Conservation (phyloP, 2,113 vertebrate species). For the Apistogramma diplotaenia region DNA sequence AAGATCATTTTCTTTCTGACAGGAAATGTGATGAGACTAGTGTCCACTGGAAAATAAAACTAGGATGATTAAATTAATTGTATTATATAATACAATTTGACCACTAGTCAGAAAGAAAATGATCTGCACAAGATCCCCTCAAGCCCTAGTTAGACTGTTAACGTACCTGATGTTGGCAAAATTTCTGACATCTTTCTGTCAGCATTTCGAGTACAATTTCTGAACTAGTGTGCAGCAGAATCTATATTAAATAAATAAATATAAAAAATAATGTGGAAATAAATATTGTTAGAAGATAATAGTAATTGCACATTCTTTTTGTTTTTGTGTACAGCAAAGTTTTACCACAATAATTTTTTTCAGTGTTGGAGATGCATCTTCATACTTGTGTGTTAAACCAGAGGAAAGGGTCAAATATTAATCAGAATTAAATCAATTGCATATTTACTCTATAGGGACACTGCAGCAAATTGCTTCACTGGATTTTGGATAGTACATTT, state of each 20-base stretch:
- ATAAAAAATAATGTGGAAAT: neutral
- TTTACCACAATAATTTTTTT: neutral
- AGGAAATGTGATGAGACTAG: too few species aligned
- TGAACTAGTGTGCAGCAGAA: neutral
- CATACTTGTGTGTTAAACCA: neutral
- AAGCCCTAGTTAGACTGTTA: neutral
- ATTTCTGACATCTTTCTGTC: neutral
- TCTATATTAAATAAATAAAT: neutral
- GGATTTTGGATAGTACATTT: neutral
- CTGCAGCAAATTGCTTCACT: neutral
- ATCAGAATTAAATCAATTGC: neutral
- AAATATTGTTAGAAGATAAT: neutral
- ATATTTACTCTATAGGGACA: neutral
- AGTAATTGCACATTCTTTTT: neutral
- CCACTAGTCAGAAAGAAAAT: too few species aligned
- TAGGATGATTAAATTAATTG: too few species aligned
- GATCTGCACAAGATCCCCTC: too few species aligned
- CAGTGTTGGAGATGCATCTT: neutral
- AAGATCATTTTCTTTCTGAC: neutral
- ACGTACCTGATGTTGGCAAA: neutral
- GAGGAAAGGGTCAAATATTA: neutral
- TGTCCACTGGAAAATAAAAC: too few species aligned
- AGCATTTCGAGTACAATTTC: neutral
- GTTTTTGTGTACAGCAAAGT: neutral
- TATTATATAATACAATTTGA: neutral